Percentiles rank a stretch among this genome's conserved stretches.
phyloP scores from a whole-genome alignment of 2,113 vertebrate genomes.

The Copsychus sechellarum region DNA sequence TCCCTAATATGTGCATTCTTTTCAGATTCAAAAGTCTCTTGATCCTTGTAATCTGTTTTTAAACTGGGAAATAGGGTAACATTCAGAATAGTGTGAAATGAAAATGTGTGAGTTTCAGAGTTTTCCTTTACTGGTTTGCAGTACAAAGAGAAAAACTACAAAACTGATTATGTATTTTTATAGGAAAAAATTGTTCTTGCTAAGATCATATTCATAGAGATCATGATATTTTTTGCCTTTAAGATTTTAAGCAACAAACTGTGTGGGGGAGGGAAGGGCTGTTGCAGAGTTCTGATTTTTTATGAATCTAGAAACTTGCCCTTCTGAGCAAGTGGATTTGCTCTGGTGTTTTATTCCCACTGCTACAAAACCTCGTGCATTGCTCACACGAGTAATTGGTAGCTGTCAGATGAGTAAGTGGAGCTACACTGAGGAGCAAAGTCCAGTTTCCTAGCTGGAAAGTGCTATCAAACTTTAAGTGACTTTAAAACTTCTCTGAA shows the following conservation, averaged over 20 bases:
- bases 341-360: background rate
- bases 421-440: background rate
- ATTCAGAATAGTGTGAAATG: background rate
- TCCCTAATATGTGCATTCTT: background rate
- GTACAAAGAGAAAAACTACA: slow-evolving; percentile 3
- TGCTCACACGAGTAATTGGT: background rate
- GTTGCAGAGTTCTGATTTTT: background rate
- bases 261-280: background rate
- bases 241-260: background rate
- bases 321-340: slow-evolving; percentile 19
- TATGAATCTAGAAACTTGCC: background rate
- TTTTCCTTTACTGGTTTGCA: slow-evolving; percentile 9
- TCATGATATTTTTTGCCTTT: background rate
- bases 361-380: background rate
- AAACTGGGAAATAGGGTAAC: slow-evolving; percentile 15
- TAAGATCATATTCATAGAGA: background rate
- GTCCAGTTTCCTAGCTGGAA: background rate
- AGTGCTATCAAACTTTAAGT: background rate
- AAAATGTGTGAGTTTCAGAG: background rate
- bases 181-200: background rate
- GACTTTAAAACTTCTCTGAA: background rate
- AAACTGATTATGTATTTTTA: background rate
- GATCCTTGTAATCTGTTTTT: background rate
- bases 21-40: background rate
- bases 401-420: background rate